A percentile compares a stretch with the other conserved stretches of the same genome.
Evolutionary conservation across 2,113 vertebrate species (phyloP).

Genomic region (Mus spicilegus): DNA sequence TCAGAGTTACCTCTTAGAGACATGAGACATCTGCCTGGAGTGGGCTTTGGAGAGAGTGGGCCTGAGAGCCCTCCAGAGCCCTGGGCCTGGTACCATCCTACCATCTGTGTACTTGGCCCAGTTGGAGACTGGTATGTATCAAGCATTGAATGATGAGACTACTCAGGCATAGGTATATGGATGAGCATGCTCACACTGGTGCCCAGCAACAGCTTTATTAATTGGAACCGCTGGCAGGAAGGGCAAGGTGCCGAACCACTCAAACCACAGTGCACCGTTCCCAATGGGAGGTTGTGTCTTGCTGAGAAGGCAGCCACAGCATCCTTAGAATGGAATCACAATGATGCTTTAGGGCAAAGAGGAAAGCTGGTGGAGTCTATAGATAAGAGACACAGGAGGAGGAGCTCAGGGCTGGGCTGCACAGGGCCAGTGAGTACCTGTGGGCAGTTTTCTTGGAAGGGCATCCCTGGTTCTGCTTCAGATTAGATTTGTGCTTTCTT

Average conservation of each 20-base stretch:
- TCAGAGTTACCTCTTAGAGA: neutral
- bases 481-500: neutral
- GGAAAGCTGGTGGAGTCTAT: slow-evolving; percentile 43
- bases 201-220: fast-evolving
- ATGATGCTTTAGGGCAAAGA: slow-evolving; percentile 64
- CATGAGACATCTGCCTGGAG: neutral
- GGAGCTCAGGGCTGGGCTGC: neutral
- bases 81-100: no score
- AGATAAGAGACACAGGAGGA: neutral
- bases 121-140: neutral
- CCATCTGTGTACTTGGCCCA: neutral
- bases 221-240: neutral
- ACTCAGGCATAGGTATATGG: fast-evolving
- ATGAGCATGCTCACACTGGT: neutral
- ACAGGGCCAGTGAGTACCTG: no score
- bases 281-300: slow-evolving; percentile 47
- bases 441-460: neutral
- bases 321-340: slow-evolving; percentile 78
- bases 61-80: neutral
- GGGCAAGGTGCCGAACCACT: neutral
- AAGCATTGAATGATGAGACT: neutral
- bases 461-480: no score
- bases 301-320: slow-evolving; percentile 74
- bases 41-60: neutral
- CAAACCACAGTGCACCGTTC: neutral